Conservation (phyloP, 1,140 invertebrate genomes). For the Psix sp. region DNA sequence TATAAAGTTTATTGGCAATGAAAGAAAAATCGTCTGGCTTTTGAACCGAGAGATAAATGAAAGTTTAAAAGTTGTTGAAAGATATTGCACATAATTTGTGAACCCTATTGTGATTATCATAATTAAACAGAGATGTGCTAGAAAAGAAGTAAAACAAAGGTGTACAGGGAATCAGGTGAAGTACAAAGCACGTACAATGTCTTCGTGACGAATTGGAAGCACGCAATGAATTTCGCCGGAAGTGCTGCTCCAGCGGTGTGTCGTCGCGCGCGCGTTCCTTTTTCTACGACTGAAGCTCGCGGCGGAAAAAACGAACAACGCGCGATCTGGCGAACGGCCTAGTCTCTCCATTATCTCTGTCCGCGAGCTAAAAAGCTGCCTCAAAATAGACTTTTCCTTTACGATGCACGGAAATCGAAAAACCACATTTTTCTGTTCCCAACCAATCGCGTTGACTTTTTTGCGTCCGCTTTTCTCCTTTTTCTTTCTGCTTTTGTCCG, state of each 20-base stretch:
- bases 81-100: too few species aligned
- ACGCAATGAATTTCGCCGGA: conserved; percentile 59
- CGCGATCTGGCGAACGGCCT: conserved; percentile 43
- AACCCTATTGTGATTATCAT: conserved; percentile 48
- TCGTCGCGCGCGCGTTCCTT: conserved; percentile 23
- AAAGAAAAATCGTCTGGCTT: too few species aligned
- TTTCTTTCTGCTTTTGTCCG: conserved; percentile 1
- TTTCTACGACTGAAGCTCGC: conserved; percentile 21
- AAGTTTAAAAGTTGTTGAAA: too few species aligned
- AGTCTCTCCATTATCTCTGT: conserved; percentile 43
- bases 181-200: conserved; percentile 25
- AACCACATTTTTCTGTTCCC: conserved; percentile 29
- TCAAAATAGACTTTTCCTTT: conserved; percentile 47
- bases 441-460: too few species aligned
- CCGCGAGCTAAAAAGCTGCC: conserved; percentile 24
- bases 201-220: conserved; percentile 49
- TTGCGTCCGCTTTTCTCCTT: not conserved
- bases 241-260: conserved; percentile 35
- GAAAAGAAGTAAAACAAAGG: conserved; percentile 4
- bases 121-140: conserved; percentile 52
- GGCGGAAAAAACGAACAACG: conserved; percentile 28
- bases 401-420: conserved; percentile 33
- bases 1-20: too few species aligned
- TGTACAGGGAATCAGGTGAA: conserved; percentile 6
- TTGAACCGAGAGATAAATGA: too few species aligned